Evolutionary conservation across 2,113 vertebrate genomes (phyloP).

Genomic region (Callocephalon fimbriatum): DNA sequence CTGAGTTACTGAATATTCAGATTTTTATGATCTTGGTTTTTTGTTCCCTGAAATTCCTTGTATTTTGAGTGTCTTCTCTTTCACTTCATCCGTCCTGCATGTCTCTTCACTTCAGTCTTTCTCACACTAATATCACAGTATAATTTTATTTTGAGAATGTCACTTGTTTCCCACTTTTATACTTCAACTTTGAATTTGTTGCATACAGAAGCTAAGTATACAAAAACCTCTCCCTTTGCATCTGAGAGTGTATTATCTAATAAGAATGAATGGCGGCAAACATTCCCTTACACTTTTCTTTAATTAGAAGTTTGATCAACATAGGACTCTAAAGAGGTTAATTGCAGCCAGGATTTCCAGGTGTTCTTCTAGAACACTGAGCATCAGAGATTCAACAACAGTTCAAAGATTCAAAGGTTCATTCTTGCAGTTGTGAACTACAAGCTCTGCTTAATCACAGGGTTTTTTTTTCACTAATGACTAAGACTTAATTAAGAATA

Average conservation of each 20-base stretch:
- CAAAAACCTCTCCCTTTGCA: not conserved
- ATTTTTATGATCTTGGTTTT: rapidly evolving
- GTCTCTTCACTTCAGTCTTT: not conserved
- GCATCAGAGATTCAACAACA: not conserved
- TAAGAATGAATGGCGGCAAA: not conserved
- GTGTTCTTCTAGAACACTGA: not conserved
- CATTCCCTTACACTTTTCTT: not conserved
- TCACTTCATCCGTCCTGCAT: not conserved
- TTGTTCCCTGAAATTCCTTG: not conserved
- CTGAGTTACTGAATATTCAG: not conserved
- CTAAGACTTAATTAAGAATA: not conserved
- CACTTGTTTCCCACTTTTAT: not conserved
- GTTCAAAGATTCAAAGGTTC: not conserved
- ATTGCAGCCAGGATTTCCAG: not conserved
- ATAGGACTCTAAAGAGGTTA: not conserved
- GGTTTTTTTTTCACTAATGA: not conserved
- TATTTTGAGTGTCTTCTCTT: not conserved
- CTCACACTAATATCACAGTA: not conserved
- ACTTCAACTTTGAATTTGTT: not conserved
- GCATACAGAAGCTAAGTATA: not conserved
- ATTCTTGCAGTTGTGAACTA: not conserved
- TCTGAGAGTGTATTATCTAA: not conserved
- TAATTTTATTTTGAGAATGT: not conserved
- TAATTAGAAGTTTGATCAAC: not conserved
- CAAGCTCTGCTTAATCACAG: not conserved